Percentiles rank a stretch among this genome's conserved stretches.
Conservation (phyloP, 92 coral and sea anemone species). For the Pocillopora grandis region DNA sequence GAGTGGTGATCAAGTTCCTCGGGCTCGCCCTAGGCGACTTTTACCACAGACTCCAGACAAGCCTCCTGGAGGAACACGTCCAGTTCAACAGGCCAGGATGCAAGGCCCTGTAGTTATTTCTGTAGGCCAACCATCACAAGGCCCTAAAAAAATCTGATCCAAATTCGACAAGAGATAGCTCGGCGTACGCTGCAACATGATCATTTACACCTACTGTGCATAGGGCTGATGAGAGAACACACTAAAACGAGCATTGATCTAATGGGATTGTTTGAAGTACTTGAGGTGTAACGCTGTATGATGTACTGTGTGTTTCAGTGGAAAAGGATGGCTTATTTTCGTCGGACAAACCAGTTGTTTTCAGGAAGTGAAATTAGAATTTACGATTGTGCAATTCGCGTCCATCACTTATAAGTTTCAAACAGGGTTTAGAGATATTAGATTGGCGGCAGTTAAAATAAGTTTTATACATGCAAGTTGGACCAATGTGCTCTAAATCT, state of each 20-base stretch:
- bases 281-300: not conserved
- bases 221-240: not conserved
- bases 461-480: too few species aligned
- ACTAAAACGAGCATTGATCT: not conserved
- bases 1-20: slow-evolving; percentile 22
- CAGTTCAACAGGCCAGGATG: slow-evolving; percentile 19
- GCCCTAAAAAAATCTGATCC: slow-evolving; percentile 21
- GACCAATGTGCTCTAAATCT: too few species aligned
- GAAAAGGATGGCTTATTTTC: not conserved
- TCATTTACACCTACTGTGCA: not conserved
- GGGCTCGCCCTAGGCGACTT: slow-evolving; percentile 61
- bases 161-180: slow-evolving; percentile 5
- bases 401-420: not conserved
- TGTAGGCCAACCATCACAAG: slow-evolving; percentile 1
- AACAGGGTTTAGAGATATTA: not conserved
- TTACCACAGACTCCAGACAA: slow-evolving; percentile 63
- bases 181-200: slow-evolving; percentile 27
- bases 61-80: not conserved
- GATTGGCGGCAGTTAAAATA: not conserved
- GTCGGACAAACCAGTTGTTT: not conserved
- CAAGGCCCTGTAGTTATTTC: slow-evolving; percentile 16
- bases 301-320: not conserved
- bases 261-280: not conserved
- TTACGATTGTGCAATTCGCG: not conserved
- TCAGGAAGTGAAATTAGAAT: not conserved